Base-by-base conservation (phyloP, 1,140 invertebrate genomes). In the Bombus haemorrhoidalis region DNA sequence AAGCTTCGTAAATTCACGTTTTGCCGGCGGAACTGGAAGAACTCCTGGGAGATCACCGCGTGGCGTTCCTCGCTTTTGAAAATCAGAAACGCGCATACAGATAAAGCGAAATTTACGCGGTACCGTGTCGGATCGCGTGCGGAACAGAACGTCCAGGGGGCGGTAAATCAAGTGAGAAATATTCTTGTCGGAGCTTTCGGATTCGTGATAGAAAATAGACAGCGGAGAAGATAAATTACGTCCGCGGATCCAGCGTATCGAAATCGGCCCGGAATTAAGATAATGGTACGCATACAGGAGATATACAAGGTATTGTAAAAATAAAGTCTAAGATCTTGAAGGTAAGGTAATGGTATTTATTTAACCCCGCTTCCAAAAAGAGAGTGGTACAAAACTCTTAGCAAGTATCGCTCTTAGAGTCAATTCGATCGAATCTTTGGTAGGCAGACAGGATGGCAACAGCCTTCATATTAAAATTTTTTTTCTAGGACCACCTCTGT, bases 61-160 rank as follows among this genome's bases (percentile, higher is more conserved):
- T 32, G 73, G 12, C 32, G 71, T 18, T 43, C 22, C 71, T 15
- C 53, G 57, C 53, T 28, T 43, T n/a, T 59, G 71, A 37, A 37
- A 82, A 82, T 75, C 81, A 62, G 32, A 34, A 15, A 47, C 69
- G n/a, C 68, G 71, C 22, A 34, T 53, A 22, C 32, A 41, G 57
- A 82, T 75, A 82, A 75, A 82, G 57, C n/a, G 71, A 34, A 75
- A 82, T 82, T 75, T 75, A 75, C 81, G 72, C 57, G 41, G 53
- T 18, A 10, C n/a, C 80, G 39, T 37, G 53, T 47, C 69, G 39
- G 80, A 62, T 81, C 59, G 71, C 57, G 71, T 62, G 53, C 71
- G 15, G 34, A 47, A 75, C 81, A 59, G 37, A 64, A 43, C 39
- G 57, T 41, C 32, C 32, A 18, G 57, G 15, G 39, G 8, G 28